A percentile compares a stretch with the other conserved stretches of the same genome.
Conservation (phyloP, 2,888 invertebrate species). For the Ichneumon xanthorius region DNA sequence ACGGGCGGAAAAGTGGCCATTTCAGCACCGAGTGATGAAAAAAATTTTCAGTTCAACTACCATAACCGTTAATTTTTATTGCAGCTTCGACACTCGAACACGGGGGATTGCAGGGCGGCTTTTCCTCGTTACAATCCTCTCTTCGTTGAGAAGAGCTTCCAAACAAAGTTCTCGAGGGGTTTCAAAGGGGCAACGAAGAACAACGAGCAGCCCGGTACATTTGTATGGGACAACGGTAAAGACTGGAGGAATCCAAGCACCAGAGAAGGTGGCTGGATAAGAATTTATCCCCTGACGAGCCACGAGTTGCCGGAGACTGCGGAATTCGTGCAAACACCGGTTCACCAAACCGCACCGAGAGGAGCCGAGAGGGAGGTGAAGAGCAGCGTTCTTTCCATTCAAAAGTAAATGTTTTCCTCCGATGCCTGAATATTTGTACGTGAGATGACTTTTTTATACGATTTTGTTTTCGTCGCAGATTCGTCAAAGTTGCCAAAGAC, state of each 20-base stretch:
- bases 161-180: conserved; percentile 74
- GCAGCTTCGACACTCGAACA: conserved; percentile 75
- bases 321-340: conserved; percentile 76
- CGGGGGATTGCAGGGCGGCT: conserved; percentile 76
- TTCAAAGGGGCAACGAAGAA: conserved; percentile 87
- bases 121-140: conserved; percentile 81
- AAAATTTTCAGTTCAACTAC: not conserved
- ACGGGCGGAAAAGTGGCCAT: no score
- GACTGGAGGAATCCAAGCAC: conserved; percentile 89
- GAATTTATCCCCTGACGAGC: conserved; percentile 89
- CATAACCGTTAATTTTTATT: not conserved
- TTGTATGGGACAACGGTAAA: conserved; percentile 90
- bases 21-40: no score
- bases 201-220: conserved; percentile 86
- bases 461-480: conserved; percentile 80
- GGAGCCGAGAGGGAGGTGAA: conserved; percentile 80
- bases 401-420: conserved; percentile 76
- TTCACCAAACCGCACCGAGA: conserved; percentile 72
- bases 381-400: conserved; percentile 79
- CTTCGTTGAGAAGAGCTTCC: conserved; percentile 85
- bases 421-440: not conserved
- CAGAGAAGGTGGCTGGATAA: conserved; percentile 91
- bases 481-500: conserved; percentile 85
- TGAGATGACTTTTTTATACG: conserved; percentile 19
- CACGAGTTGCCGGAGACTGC: conserved; percentile 70